Conservation (phyloP, 2,888 invertebrate genomes). For the Drosophila neoperkinsi region DNA sequence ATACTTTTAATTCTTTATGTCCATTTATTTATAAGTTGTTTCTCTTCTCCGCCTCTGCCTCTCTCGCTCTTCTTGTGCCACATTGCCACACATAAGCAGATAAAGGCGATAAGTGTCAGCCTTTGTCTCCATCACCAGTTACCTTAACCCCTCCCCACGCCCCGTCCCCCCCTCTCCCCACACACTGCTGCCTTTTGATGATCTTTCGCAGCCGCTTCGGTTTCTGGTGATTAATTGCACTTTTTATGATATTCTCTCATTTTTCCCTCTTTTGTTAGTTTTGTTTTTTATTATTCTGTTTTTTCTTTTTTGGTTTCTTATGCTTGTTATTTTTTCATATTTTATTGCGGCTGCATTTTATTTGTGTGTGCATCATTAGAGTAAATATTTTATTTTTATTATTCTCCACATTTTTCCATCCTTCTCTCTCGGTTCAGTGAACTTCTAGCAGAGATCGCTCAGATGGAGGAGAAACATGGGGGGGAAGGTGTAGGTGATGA, state of each 20-base stretch:
- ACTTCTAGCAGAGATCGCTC: slow-evolving; percentile 45
- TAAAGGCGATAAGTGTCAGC: slow-evolving; percentile 79
- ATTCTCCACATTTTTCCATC: slow-evolving; percentile 8
- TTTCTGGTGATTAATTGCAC: slow-evolving; percentile 64
- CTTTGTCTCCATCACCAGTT: slow-evolving; percentile 46
- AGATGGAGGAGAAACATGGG: not conserved
- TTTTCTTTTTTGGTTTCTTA: not conserved
- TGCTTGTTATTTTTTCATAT: slow-evolving; percentile 30
- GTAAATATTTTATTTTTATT: slow-evolving; percentile 48
- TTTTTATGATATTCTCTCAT: slow-evolving; percentile 61
- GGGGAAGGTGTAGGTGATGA: slow-evolving; percentile 23
- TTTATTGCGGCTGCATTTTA: slow-evolving; percentile 54
- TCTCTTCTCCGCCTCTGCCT: not conserved
- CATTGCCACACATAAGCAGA: slow-evolving; percentile 54
- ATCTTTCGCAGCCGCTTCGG: slow-evolving; percentile 34
- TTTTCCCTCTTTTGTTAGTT: slow-evolving; percentile 15
- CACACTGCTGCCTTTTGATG: slow-evolving; percentile 3
- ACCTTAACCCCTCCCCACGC: not conserved
- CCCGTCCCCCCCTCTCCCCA: not conserved
- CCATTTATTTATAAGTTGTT: slow-evolving; percentile 60
- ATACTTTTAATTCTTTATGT: slow-evolving; percentile 68
- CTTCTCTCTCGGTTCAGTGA: slow-evolving; percentile 58
- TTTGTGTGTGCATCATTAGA: slow-evolving; percentile 55
- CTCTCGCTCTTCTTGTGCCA: slow-evolving; percentile 5
- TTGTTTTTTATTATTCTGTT: not conserved